These are phyloP conservation scores for Pluvialis apricaria DNA, from an alignment of 2,113 vertebrate species.

Conservation along the genomic window DNA sequence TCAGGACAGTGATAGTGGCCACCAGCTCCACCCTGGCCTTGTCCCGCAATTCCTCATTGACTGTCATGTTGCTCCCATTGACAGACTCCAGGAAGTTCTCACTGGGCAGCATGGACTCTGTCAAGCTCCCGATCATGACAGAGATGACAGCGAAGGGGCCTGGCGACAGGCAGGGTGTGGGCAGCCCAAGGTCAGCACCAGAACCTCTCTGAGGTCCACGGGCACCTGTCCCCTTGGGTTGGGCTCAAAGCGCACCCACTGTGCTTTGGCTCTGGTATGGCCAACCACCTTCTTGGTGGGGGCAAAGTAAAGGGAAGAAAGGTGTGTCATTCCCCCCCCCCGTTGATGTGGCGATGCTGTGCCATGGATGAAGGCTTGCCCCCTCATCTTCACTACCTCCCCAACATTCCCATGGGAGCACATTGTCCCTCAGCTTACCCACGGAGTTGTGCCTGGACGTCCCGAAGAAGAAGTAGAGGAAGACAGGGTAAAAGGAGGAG, in stretches of 20 bases:
- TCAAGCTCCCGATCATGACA: constrained; percentile 93
- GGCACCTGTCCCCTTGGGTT: not conserved
- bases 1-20: constrained; percentile 82
- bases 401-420: not conserved
- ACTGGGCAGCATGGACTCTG: constrained; percentile 80
- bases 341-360: too few species aligned
- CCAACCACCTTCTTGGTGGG: not conserved
- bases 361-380: not conserved
- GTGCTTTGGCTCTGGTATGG: not conserved
- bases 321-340: rapidly evolving
- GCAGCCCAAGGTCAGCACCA: not conserved
- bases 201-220: not conserved
- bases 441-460: constrained; percentile 92
- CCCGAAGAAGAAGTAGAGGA: constrained; percentile 91
- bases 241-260: not conserved
- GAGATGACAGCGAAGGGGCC: constrained; percentile 94
- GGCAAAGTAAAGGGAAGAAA: not conserved
- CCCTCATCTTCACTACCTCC: not conserved
- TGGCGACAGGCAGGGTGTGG: constrained; percentile 23
- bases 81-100: constrained; percentile 57
- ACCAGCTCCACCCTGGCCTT: constrained; percentile 79
- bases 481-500: constrained; percentile 88
- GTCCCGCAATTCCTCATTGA: constrained; percentile 62
- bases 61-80: constrained; percentile 47
- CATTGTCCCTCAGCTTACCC: constrained; percentile 72